Percentiles rank a stretch among this genome's conserved stretches.
Conservation (phyloP, 2,797 vertebrate genomes). For the Cossypha niveicapilla region DNA sequence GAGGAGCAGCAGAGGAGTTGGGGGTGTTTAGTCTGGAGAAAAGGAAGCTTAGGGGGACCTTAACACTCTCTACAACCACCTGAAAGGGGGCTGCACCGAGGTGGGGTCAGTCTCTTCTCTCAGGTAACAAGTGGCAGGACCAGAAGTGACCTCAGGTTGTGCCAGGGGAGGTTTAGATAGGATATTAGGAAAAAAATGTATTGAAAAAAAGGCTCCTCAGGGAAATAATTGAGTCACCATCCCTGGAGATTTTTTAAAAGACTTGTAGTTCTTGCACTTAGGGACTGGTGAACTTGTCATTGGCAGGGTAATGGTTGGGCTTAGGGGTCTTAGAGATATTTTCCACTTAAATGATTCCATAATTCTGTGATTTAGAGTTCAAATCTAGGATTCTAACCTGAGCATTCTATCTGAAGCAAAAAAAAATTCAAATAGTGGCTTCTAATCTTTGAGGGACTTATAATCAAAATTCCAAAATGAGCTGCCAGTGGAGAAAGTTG, state of each 20-base stretch:
- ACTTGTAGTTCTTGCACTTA: background rate
- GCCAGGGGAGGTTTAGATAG: background rate
- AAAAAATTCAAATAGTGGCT: background rate
- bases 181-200: background rate
- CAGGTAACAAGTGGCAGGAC: background rate
- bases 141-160: background rate
- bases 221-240: background rate
- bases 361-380: background rate
- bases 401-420: background rate
- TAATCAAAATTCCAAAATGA: background rate
- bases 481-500: background rate
- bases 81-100: background rate
- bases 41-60: background rate
- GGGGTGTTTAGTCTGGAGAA: background rate
- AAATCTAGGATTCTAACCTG: background rate
- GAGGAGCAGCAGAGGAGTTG: background rate
- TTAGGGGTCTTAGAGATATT: background rate
- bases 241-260: background rate
- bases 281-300: background rate
- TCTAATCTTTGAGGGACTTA: background rate
- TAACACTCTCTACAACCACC: too few species aligned
- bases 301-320: background rate
- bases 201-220: background rate
- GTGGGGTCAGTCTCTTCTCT: rapidly evolving
- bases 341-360: background rate